Base-by-base conservation (phyloP, 2,888 invertebrate genomes). In the Germaria angustata region DNA sequence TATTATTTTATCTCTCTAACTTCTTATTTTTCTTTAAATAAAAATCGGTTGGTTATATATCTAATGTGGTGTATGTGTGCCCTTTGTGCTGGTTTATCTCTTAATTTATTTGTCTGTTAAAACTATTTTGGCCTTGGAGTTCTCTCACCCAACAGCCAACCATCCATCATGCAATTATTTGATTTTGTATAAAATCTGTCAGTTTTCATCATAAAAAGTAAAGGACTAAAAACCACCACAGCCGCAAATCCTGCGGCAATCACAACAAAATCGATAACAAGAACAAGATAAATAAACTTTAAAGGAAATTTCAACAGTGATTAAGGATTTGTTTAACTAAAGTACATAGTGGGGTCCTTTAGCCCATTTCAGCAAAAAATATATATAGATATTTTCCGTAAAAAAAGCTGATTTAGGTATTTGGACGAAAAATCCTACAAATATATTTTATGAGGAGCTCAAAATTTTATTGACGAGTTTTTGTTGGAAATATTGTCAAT, bases 81-180 rank as follows among this genome's bases (percentile, higher is more conserved):
- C 15, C 1, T 41, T 15, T 53, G 7, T 36, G 3, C 17, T 6
- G 17, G n/a, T 8, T n/a, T 46, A 11, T 22, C 20, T n/a, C 11
- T 57, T 8, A 22, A 13, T 28, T 46, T 53, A 22, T 41, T 41
- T 63, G 28, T 41, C 13, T n/a, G 34, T 20, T 22, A 63, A 73
- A 72, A 34, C 9, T 11, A 8, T 22, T 15, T 63, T 73, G 51
- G 34, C 15, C 22, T 44, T 65, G 34, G 11, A 49, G n/a, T 46
- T 55, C 36, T 20, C 20, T 36, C 59, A 36, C 2, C 55, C 46
- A 73, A 39, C 66, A 51, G 66, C 51, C 66, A 72, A 41, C 41
- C 79, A 39, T 46, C 65, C 57, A 71, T 69, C 78, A 69, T 65
- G 49, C 15, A 32, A 34, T 65, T 59, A 66, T 79, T 79, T 72